These are phyloP conservation scores for Callocephalon fimbriatum DNA, from an alignment of 2,113 vertebrate genomes.

Conservation along the genomic window DNA sequence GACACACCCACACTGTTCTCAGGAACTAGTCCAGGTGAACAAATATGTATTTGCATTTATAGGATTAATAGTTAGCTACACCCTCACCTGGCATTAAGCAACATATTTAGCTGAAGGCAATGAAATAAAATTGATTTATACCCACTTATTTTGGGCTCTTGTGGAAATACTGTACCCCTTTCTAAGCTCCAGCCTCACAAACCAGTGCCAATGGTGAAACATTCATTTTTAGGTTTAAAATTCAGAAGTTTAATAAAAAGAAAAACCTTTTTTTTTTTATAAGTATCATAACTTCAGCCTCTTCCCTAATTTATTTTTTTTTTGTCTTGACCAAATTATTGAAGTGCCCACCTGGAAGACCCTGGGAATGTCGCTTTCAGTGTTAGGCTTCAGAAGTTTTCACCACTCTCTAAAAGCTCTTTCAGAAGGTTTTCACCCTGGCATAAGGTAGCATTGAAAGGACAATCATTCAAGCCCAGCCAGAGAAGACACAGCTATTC, in stretches of 20 bases:
- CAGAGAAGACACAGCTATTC: neutral
- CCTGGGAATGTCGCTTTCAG: neutral
- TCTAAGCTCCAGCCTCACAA: neutral
- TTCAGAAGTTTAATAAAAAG: neutral
- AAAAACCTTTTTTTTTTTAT: neutral
- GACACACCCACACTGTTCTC: rapidly evolving
- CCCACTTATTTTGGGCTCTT: neutral
- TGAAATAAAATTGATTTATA: neutral
- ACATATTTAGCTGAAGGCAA: neutral
- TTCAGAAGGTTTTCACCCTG: neutral
- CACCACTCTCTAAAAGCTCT: neutral
- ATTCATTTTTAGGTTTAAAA: neutral
- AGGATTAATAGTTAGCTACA: neutral
- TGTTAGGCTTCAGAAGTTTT: neutral
- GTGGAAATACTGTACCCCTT: neutral
- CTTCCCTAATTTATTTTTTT: neutral
- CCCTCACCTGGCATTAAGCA: neutral
- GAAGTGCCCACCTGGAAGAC: neutral
- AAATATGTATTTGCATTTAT: neutral
- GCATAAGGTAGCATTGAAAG: neutral
- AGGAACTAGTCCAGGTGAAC: neutral
- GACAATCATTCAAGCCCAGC: neutral
- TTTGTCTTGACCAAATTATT: neutral
- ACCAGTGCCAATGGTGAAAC: neutral
- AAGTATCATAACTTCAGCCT: neutral